phyloP scores from a whole-genome alignment of 2,797 vertebrate genomes.

The Lithobates sylvaticus region DNA sequence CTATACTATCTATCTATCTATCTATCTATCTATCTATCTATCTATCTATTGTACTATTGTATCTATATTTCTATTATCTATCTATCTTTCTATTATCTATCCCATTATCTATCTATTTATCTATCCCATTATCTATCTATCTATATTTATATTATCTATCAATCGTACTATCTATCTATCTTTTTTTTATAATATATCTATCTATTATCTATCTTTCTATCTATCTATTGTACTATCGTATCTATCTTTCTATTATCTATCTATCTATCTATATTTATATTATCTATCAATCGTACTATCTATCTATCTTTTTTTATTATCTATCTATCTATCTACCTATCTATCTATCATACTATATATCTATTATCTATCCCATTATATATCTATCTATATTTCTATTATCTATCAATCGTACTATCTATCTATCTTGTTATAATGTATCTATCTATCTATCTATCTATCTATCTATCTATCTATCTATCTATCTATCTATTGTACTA shows the following conservation, averaged over 20 bases:
- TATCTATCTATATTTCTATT: neutral
- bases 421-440: too few species aligned
- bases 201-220: neutral
- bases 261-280: neutral
- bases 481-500: neutral
- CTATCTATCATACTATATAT: neutral
- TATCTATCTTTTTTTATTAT: neutral
- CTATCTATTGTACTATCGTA: neutral
- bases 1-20: too few species aligned
- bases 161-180: neutral
- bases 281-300: neutral
- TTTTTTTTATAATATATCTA: neutral
- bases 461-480: neutral
- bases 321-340: neutral
- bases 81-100: neutral
- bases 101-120: neutral
- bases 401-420: neutral
- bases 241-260: neutral
- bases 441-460: neutral
- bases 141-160: neutral
- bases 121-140: neutral
- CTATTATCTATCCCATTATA: rapidly evolving
- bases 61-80: neutral
- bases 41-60: neutral
- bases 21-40: neutral